Evolutionary conservation across 37 sponge, comb jelly and placozoan species (phyloP), one percentile per base, ranked within the genome.

Genomic region (Tethya wilhelma): DNA sequence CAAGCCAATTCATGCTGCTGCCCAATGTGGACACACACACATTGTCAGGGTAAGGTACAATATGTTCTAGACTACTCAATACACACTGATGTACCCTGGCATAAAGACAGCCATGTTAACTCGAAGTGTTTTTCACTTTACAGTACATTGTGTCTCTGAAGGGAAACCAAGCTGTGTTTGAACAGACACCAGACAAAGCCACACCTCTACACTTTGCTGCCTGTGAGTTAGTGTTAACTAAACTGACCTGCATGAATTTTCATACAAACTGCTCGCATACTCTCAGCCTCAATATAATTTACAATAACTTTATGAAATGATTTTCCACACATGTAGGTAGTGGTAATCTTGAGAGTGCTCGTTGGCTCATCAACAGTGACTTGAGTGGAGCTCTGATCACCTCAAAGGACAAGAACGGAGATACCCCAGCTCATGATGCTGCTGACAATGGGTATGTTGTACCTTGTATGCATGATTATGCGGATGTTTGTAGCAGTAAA

Each of bases 391-490:
- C 72, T 22, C 65, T 86, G 6, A 65, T 90, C 25, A 1, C 44
- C 29, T 40, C 69, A 0, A 82, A 83, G 69, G 94, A 94, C 71
- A 64, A 74, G 44, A 83, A 64, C 69, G 94, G 94, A 42, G 82
- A 90, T 69, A 94, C 88, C 29, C 88, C 94, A 45, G 88, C 94
- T 30, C 94, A 94, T 68, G 90, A 90, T 75, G 94, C 94, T 29
- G 94, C 94, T 29, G 90, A 84, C 3, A 75, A 80, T 66, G 90
- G 90, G 90, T 90, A 70, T 46, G 77, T 74, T 42, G 20, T 38
- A n/a, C n/a, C n/a, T n/a, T n/a, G n/a, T n/a, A n/a, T n/a, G n/a
- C n/a, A n/a, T n/a, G n/a, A n/a, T n/a, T n/a, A n/a, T n/a, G n/a
- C n/a, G n/a, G n/a, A n/a, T n/a, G n/a, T n/a, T n/a, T n/a, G n/a